Conservation (phyloP, 2,888 invertebrate genomes). For the Netelia fuscicornis region DNA sequence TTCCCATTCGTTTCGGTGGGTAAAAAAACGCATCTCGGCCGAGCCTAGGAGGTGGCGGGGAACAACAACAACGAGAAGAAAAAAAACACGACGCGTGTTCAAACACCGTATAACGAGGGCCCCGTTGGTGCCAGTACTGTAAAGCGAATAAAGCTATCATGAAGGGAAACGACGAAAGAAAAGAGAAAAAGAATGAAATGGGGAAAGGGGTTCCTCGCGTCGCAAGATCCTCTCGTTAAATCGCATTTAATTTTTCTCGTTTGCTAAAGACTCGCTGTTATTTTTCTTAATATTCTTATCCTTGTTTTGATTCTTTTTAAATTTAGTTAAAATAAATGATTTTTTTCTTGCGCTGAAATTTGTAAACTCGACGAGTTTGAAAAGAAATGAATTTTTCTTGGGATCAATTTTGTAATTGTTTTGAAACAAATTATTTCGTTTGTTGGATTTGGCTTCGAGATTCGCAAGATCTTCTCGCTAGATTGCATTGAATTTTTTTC, state of each 20-base stretch:
- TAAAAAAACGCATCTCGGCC: slow-evolving; percentile 1
- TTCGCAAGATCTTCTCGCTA: too few relatives aligned
- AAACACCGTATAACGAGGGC: slow-evolving; percentile 56
- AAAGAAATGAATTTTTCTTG: too few relatives aligned
- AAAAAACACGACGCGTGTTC: slow-evolving; percentile 46
- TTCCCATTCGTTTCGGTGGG: slow-evolving; percentile 29
- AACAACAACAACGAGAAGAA: not conserved
- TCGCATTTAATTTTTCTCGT: not conserved
- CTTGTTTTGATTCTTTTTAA: too few relatives aligned
- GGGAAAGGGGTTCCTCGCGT: slow-evolving; percentile 20
- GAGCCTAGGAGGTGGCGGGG: too few relatives aligned
- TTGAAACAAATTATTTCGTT: too few relatives aligned
- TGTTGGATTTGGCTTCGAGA: too few relatives aligned
- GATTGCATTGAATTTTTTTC: too few relatives aligned
- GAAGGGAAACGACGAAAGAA: slow-evolving; percentile 6
- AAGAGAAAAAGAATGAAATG: not conserved
- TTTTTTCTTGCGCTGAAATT: too few relatives aligned
- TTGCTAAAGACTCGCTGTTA: not conserved
- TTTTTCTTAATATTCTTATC: slow-evolving; percentile 12
- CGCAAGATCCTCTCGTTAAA: slow-evolving; percentile 7
- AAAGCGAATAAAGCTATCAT: slow-evolving; percentile 47
- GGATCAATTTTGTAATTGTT: too few relatives aligned
- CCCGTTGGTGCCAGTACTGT: slow-evolving; percentile 42
- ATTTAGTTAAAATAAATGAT: too few relatives aligned
- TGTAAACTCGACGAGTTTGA: too few relatives aligned